Evolutionary conservation across 2,888 invertebrate species (phyloP).

Genomic region (Stramonita haemastoma): DNA sequence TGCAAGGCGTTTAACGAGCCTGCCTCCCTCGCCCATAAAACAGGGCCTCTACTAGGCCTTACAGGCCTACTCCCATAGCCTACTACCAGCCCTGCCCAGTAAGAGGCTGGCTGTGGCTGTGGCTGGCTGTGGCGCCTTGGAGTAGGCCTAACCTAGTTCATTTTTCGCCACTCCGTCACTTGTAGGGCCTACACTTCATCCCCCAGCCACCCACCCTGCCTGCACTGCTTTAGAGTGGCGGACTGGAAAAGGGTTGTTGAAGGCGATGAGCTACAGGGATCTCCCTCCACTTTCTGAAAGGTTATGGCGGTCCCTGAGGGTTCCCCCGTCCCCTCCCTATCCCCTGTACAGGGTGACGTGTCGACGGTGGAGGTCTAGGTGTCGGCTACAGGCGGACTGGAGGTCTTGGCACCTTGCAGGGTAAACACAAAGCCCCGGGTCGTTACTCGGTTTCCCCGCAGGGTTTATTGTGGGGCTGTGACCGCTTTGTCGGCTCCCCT

Average conservation of each 20-base stretch:
- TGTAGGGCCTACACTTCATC: background rate
- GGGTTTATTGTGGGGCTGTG: background rate
- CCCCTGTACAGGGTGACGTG: background rate
- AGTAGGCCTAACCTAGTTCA: background rate
- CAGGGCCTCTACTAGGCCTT: background rate
- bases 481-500: background rate
- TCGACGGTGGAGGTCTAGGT: slow-evolving; percentile 1
- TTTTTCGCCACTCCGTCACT: background rate
- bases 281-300: background rate
- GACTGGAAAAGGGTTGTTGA: too few relatives aligned
- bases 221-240: too few relatives aligned
- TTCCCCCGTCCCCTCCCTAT: background rate
- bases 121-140: background rate
- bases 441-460: slow-evolving; percentile 18
- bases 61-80: background rate
- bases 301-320: background rate
- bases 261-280: background rate
- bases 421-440: background rate
- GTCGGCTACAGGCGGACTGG: slow-evolving; percentile 7
- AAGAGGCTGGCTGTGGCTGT: background rate
- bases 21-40: background rate
- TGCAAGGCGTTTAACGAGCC: slow-evolving; percentile 23
- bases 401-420: background rate
- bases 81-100: background rate
- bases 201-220: background rate